Conservation (phyloP, 1,140 invertebrate species). For the Polypedilum pembai region DNA sequence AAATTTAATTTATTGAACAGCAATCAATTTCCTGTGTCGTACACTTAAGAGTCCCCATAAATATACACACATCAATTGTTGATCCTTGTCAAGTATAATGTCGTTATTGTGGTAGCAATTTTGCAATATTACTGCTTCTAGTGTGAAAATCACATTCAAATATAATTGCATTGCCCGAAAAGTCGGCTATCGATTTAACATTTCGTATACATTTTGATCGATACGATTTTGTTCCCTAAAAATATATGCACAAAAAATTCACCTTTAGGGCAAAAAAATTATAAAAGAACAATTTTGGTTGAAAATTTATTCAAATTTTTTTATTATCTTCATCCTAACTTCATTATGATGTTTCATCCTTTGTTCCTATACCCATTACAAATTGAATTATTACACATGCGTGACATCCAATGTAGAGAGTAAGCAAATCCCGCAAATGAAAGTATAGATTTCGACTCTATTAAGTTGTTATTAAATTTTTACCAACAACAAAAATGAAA, state of each 20-base stretch:
- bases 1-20: conserved; percentile 22
- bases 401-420: not conserved
- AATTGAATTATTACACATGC: conserved; percentile 23
- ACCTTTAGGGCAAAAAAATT: not conserved
- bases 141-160: not conserved
- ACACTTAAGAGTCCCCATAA: not conserved
- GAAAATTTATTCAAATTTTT: conserved; percentile 27
- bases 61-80: not conserved
- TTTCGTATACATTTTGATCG: not conserved
- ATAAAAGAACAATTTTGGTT: not conserved
- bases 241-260: no score
- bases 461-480: not conserved
- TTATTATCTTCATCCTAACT: conserved; percentile 23
- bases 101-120: not conserved
- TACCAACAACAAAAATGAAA: not conserved
- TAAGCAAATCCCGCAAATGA: not conserved
- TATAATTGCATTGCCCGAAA: conserved; percentile 1
- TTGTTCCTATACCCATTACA: conserved; percentile 21
- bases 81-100: not conserved
- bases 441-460: conserved; percentile 5
- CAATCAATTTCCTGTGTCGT: not conserved
- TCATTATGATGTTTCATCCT: not conserved
- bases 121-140: not conserved
- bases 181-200: conserved; percentile 18
- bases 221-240: no score